Evolutionary conservation across 2,797 vertebrate species (phyloP).

Genomic region (Coreius guichenoti): DNA sequence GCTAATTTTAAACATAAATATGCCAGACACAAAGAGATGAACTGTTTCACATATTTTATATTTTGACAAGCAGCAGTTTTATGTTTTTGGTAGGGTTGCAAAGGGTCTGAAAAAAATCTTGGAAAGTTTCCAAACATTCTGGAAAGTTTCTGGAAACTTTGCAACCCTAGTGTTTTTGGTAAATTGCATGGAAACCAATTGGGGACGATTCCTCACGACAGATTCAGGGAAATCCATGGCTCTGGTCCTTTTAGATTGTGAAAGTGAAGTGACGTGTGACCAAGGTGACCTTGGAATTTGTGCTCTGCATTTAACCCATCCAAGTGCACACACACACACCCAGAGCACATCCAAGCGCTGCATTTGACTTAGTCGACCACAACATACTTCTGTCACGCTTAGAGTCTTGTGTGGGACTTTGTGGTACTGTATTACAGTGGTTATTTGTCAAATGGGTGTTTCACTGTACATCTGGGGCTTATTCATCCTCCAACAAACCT

Average conservation of each 20-base stretch:
- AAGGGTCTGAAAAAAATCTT: too few species aligned
- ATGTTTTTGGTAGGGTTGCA: too few species aligned
- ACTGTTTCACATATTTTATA: not conserved
- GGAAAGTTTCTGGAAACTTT: too few species aligned
- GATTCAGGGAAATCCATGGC: not conserved
- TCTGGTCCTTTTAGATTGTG: not conserved
- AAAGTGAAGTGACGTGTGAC: too few species aligned
- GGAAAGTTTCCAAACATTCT: too few species aligned
- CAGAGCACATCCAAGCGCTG: not conserved
- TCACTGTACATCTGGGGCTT: not conserved
- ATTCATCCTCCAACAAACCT: not conserved
- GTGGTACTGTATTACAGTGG: not conserved
- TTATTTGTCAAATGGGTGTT: not conserved
- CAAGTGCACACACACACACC: too few species aligned
- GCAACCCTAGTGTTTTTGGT: too few species aligned
- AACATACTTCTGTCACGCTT: not conserved
- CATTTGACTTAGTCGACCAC: not conserved
- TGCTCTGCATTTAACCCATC: too few species aligned
- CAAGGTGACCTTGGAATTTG: too few species aligned
- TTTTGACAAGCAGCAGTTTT: too few species aligned
- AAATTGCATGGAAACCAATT: too few species aligned
- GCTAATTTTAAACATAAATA: not conserved
- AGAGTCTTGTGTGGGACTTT: not conserved
- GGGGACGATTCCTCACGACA: too few species aligned
- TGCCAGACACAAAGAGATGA: not conserved